A percentile compares a stretch with the other conserved stretches of the same genome.
Evolutionary conservation across 2,888 invertebrate species (phyloP).

Genomic region (Luperina testacea): DNA sequence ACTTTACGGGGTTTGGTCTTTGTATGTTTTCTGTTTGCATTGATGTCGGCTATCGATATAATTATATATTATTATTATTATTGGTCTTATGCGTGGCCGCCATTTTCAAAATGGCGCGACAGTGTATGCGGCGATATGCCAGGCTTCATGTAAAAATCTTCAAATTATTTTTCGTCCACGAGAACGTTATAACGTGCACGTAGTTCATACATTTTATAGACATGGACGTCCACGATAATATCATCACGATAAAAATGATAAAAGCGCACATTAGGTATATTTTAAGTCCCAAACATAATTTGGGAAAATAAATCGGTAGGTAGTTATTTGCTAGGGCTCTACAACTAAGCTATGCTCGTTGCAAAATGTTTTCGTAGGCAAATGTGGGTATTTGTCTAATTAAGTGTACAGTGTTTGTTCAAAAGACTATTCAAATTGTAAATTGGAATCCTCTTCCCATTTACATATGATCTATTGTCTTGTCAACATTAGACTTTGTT

Average conservation of each 20-base stretch:
- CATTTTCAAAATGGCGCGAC: too few relatives aligned
- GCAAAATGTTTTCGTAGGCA: slow-evolving; percentile 19
- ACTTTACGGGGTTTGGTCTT: neutral
- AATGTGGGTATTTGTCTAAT: slow-evolving; percentile 30
- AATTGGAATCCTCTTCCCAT: neutral
- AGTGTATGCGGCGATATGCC: too few relatives aligned
- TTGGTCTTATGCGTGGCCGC: too few relatives aligned
- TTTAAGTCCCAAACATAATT: neutral
- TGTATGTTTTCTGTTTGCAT: neutral
- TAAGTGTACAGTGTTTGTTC: slow-evolving; percentile 12
- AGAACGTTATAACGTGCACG: neutral
- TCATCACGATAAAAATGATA: neutral
- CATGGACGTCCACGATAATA: neutral
- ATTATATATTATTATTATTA: too few relatives aligned
- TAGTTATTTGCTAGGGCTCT: slow-evolving; percentile 16
- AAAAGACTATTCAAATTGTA: slow-evolving; percentile 29
- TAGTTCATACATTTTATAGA: neutral
- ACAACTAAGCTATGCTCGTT: slow-evolving; percentile 7
- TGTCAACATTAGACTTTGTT: slow-evolving; percentile 8
- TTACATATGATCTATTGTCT: slow-evolving; percentile 21
- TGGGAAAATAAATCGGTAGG: neutral
- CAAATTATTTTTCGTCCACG: neutral
- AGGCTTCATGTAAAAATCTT: neutral
- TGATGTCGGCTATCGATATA: neutral
- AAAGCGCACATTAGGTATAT: neutral